Evolutionary conservation across 2,888 invertebrate species (phyloP).

Genomic region (Campoplex nolae): DNA sequence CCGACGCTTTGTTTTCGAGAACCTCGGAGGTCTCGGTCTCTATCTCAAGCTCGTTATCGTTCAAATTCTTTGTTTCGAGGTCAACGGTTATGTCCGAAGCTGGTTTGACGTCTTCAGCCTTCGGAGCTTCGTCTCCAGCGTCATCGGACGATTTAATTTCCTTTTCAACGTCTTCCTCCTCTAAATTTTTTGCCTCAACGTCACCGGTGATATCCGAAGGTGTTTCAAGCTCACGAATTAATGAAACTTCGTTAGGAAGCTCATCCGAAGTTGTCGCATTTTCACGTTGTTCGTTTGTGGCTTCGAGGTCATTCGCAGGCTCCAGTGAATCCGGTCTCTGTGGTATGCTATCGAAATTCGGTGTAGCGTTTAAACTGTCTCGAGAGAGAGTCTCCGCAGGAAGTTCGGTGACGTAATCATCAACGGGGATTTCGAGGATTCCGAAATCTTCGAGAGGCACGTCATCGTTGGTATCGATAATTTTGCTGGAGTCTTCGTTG

Average conservation of each 20-base stretch:
- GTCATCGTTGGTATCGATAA: slow-evolving; percentile 51
- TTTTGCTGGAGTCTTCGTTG: slow-evolving; percentile 64
- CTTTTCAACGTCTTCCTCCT: slow-evolving; percentile 10
- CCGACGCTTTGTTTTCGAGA: slow-evolving; percentile 18
- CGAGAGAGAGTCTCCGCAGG: slow-evolving; percentile 82
- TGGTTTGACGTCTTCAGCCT: not conserved
- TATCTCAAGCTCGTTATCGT: slow-evolving; percentile 8
- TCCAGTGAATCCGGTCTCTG: slow-evolving; percentile 77
- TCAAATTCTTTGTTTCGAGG: slow-evolving; percentile 1
- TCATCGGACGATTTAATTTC: not conserved
- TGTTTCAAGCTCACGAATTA: slow-evolving; percentile 46
- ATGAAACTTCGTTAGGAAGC: not conserved
- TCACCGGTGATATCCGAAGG: not conserved
- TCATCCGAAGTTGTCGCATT: not conserved
- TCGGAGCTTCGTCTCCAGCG: not conserved
- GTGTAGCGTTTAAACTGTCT: slow-evolving; percentile 84
- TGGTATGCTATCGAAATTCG: slow-evolving; percentile 72
- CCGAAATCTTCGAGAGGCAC: slow-evolving; percentile 21
- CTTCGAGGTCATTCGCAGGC: slow-evolving; percentile 53
- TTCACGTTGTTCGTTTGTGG: not conserved
- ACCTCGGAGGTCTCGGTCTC: slow-evolving; percentile 9
- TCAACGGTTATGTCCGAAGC: slow-evolving; percentile 8
- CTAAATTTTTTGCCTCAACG: slow-evolving; percentile 12
- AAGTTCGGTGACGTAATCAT: slow-evolving; percentile 53
- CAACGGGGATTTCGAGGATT: slow-evolving; percentile 41